Base-by-base conservation (phyloP, 1,140 invertebrate genomes). In the Papilio dardanus region DNA sequence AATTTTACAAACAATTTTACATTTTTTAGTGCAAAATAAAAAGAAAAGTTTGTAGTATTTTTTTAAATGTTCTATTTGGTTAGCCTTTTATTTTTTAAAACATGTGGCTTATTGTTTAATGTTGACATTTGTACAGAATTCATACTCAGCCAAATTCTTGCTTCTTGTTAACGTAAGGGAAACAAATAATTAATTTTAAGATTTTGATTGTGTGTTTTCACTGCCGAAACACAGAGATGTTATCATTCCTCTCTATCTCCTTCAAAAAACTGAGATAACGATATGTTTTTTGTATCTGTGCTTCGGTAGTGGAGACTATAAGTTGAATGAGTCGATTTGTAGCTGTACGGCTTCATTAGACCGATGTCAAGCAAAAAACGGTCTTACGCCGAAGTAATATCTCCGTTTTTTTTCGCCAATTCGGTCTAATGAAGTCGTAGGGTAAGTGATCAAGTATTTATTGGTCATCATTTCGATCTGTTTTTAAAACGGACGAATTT, bases 91-190 rank as follows among this genome's bases (percentile, higher is more conserved):
- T 46, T 46, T 46, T 37, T 37, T 37, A n/a, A n/a, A n/a, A n/a
- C n/a, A n/a, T n/a, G n/a, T 37, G 35, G 35, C 35, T 37, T 1
- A 37, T n/a, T 46, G 58, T 33, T 30, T 10, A 54, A 46, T 30
- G 58, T 76, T 37, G 37, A 67, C 35, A 50, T 37, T 66, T 71
- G 54, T 54, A 50, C 35, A 50, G 21, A 50, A 69, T 33, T 62
- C 7, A 19, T 19, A 68, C 14, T 14, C 66, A 21, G 67, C 67
- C 67, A 35, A 69, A 69, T 69, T 69, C 67, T 69, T 69, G 67
- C 67, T 24, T 42, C 33, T 68, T 19, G 28, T 12, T 24, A 54
- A 54, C 50, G 12, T 54, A 10, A 54, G 6, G 2, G 4, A 24
- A 54, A 54, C 6, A 12, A 54, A 54, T 12, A 12, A 19, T 7